Base-by-base conservation (phyloP, 2,797 vertebrate genomes). In the Amniataba percoides region DNA sequence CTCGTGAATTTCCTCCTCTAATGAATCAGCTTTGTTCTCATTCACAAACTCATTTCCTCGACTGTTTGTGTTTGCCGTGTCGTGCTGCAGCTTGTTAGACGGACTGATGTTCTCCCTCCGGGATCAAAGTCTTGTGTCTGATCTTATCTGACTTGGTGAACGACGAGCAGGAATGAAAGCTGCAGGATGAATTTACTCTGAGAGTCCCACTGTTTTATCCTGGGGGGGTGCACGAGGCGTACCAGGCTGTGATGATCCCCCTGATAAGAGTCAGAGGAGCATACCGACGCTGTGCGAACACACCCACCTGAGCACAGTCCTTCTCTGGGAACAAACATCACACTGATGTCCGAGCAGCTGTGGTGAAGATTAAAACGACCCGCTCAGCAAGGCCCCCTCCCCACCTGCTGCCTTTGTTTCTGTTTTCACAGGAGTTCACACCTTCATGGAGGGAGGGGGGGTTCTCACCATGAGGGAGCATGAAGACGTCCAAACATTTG, bases 391-490 rank as follows among this genome's bases (percentile, higher is more conserved):
- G 55, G 1, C 16, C 18, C n/a, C 53, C 56, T 36, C n/a, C 34
- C 63, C 43, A 36, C 13, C n/a, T 45, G 48, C 1, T 7, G 27
- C 14, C 78, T 80, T 52, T 74, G 70, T 68, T 42, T 62, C 58
- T 34, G 74, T 77, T 84, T 80, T 77, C 60, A 70, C 73, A 59
- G 65, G 43, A 61, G 56, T 62, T 82, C 69, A 77, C 63, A 67
- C 65, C 70, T 68, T 80, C 61, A 34, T 25, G 18, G 34, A 48
- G 21, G 25, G 69, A n/a, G 3, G 14, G n/a, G n/a, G 14, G 39
- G 31, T 45, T 63, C 57, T 53, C 42, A 3, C 58, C 31, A n/a
- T 13, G 25, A 57, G 68, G 25, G 34, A 62, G 21, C 19, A 56
- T 31, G 67, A 62, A 52, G 70, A 39, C 13, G 2, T 23, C 31